These are phyloP conservation scores for Acrocephalus arundinaceus DNA, from an alignment of 2,113 vertebrate species.

Conservation along the genomic window DNA sequence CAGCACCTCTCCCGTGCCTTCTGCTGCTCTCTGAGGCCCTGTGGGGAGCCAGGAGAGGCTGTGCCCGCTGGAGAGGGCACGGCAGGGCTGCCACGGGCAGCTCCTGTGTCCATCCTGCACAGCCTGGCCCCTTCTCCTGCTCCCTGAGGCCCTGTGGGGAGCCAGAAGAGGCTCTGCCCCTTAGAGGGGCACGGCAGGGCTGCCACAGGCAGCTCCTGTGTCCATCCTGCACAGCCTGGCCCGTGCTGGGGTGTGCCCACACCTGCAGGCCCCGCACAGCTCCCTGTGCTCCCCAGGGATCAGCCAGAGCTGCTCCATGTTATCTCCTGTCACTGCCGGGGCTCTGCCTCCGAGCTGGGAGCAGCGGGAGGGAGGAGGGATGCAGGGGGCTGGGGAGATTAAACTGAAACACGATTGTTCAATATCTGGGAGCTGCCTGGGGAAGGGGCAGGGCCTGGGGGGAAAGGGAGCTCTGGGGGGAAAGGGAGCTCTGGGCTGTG, in stretches of 20 bases:
- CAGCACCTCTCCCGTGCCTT: neutral
- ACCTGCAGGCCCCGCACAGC: too few relatives aligned
- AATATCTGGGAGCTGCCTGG: neutral
- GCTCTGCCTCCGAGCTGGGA: neutral
- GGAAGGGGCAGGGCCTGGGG: neutral
- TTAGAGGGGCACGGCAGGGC: neutral
- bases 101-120: neutral
- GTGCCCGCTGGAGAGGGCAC: neutral
- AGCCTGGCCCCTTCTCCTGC: neutral
- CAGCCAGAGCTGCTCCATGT: neutral
- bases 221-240: too few relatives aligned
- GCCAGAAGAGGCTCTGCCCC: neutral
- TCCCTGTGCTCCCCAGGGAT: neutral
- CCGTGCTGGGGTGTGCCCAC: too few relatives aligned
- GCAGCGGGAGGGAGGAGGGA: neutral
- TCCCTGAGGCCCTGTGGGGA: neutral
- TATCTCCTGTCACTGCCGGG: neutral
- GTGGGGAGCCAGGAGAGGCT: neutral
- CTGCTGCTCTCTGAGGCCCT: neutral
- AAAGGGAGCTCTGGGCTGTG: too few relatives aligned
- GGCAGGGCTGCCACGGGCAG: neutral
- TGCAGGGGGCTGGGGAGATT: neutral
- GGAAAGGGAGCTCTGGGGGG: neutral
- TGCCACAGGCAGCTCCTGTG: neutral
- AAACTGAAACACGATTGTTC: accelerated